Percentiles rank a stretch among this genome's conserved stretches.
Conservation (phyloP, 2,113 vertebrate genomes). For the Crocuta crocuta region DNA sequence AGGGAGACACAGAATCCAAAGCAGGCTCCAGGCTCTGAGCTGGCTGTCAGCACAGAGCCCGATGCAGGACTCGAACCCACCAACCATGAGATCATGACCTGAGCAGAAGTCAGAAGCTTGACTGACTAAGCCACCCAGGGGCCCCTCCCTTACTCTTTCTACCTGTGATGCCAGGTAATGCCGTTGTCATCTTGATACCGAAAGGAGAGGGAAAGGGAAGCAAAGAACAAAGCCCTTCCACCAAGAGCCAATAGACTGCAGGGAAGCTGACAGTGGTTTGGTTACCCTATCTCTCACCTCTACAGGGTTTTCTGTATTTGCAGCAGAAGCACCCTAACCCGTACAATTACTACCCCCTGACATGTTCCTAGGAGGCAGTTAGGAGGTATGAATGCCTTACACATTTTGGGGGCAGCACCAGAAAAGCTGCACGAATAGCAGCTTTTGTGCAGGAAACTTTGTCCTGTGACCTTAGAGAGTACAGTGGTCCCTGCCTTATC, state of each 20-base stretch:
- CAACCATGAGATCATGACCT: too few species aligned
- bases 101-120: too few species aligned
- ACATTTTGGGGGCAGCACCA: neutral
- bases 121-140: too few species aligned
- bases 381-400: neutral
- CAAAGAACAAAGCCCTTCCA: neutral
- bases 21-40: too few species aligned
- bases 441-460: neutral
- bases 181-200: neutral
- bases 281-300: neutral
- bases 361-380: neutral
- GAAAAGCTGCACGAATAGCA: neutral
- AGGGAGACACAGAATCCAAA: too few species aligned
- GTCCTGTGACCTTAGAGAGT: neutral
- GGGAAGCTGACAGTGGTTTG: neutral
- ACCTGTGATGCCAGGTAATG: neutral
- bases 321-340: neutral
- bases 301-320: neutral
- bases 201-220: neutral
- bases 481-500: neutral
- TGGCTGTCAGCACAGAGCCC: too few species aligned
- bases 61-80: too few species aligned
- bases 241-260: neutral
- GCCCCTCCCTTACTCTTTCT: neutral
- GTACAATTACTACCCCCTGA: neutral